phyloP scores from a whole-genome alignment of 2,797 vertebrate genomes.

The Simalia tracyae region DNA sequence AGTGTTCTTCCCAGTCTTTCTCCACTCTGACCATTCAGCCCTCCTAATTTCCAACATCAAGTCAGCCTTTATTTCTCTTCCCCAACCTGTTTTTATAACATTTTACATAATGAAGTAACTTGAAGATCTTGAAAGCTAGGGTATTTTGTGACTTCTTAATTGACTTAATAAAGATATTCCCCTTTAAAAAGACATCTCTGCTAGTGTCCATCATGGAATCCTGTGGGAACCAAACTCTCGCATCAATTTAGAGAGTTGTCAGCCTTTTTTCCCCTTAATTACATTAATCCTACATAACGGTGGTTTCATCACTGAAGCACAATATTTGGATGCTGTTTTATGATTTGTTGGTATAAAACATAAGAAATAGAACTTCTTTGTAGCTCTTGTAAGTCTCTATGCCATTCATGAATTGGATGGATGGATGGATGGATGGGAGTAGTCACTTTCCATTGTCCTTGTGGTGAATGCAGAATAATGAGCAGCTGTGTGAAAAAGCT shows the following conservation, averaged over 20 bases:
- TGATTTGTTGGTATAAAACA: neutral
- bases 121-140: neutral
- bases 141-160: neutral
- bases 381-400: neutral
- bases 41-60: neutral
- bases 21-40: neutral
- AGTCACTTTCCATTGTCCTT: slow-evolving; percentile 6
- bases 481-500: neutral
- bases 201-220: neutral
- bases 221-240: neutral
- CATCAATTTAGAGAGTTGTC: neutral
- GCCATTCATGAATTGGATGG: neutral
- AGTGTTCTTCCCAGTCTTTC: neutral
- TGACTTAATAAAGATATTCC: neutral
- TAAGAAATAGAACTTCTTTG: neutral
- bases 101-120: neutral
- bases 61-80: neutral
- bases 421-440: neutral
- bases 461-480: slow-evolving; percentile 2
- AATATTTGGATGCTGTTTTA: neutral
- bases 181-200: neutral
- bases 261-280: neutral
- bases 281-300: neutral
- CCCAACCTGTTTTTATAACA: neutral
- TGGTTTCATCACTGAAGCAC: neutral